Percentiles rank a stretch among this genome's conserved stretches.
Evolutionary conservation across 1,140 invertebrate species (phyloP).

Genomic region (Heterodera schachtii): DNA sequence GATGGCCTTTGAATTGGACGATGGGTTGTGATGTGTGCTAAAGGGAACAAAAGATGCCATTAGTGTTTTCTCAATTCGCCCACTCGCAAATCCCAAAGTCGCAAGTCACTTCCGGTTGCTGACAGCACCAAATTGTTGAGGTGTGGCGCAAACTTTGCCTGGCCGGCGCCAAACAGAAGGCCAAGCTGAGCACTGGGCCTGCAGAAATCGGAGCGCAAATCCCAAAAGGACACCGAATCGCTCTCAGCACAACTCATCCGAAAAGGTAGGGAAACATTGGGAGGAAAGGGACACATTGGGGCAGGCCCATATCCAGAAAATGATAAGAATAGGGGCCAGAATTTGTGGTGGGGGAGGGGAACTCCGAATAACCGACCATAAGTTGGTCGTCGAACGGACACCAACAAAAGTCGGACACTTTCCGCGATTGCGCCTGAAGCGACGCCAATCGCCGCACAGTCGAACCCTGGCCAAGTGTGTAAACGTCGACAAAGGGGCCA

Average conservation of each 20-base stretch:
- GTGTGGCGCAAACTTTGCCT: slow-evolving; percentile 43
- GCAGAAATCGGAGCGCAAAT: slow-evolving; percentile 34
- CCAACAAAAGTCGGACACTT: slow-evolving; percentile 39
- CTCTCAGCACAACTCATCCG: slow-evolving; percentile 26
- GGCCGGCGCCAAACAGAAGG: slow-evolving; percentile 39
- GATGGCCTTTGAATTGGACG: slow-evolving; percentile 24
- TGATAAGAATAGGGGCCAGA: no score
- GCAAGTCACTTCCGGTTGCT: slow-evolving; percentile 42
- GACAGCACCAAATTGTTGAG: slow-evolving; percentile 33
- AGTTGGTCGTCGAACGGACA: slow-evolving; percentile 36
- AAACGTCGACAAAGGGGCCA: slow-evolving; percentile 31
- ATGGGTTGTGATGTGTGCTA: slow-evolving; percentile 35
- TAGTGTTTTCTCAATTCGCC: background rate
- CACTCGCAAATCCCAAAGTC: slow-evolving; percentile 47
- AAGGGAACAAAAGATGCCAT: slow-evolving; percentile 5
- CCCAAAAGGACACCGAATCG: slow-evolving; percentile 46
- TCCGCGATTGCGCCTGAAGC: slow-evolving; percentile 32
- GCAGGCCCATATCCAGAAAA: no score
- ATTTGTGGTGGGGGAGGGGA: no score
- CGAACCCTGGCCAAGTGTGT: slow-evolving; percentile 19
- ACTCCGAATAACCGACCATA: slow-evolving; percentile 25
- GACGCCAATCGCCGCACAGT: slow-evolving; percentile 22
- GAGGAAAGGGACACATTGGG: background rate
- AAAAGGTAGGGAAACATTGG: background rate
- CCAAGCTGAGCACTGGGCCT: slow-evolving; percentile 27